A percentile compares a stretch with the other conserved stretches of the same genome.
Evolutionary conservation across 1,140 invertebrate genomes (phyloP).

Genomic region (Euura saliciscinereae): DNA sequence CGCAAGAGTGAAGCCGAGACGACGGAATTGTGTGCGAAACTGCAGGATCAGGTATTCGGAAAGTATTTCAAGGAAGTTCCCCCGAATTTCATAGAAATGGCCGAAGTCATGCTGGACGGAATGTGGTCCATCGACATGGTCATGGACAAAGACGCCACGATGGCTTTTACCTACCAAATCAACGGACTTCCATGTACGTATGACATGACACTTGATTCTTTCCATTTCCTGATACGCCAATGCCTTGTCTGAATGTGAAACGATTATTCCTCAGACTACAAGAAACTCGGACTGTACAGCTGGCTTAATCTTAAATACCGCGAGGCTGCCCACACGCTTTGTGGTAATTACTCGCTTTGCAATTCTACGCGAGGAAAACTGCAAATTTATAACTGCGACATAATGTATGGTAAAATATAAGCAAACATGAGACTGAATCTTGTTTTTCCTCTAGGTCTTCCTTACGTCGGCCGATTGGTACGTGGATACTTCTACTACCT

Average conservation of each 20-base stretch:
- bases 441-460: constrained; percentile 26
- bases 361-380: no score
- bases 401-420: no score
- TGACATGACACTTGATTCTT: background rate
- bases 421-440: background rate
- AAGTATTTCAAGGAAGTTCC: constrained; percentile 24
- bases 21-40: constrained; percentile 31
- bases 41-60: constrained; percentile 24
- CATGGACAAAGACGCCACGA: constrained; percentile 26
- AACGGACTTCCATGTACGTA: background rate
- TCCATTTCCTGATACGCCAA: constrained; percentile 14
- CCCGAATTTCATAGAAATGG: constrained; percentile 19
- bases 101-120: constrained; percentile 24
- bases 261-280: constrained; percentile 16
- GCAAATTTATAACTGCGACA: no score
- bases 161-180: background rate
- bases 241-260: background rate
- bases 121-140: constrained; percentile 28
- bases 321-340: background rate
- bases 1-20: constrained; percentile 39
- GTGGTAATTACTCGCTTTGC: constrained; percentile 9
- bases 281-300: constrained; percentile 17
- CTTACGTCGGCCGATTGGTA: constrained; percentile 27
- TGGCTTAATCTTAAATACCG: constrained; percentile 13
- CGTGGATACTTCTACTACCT: constrained; percentile 21